These are phyloP conservation scores for Galaxea fascicularis DNA, from an alignment of 92 coral and sea anemone species.

Conservation along the genomic window DNA sequence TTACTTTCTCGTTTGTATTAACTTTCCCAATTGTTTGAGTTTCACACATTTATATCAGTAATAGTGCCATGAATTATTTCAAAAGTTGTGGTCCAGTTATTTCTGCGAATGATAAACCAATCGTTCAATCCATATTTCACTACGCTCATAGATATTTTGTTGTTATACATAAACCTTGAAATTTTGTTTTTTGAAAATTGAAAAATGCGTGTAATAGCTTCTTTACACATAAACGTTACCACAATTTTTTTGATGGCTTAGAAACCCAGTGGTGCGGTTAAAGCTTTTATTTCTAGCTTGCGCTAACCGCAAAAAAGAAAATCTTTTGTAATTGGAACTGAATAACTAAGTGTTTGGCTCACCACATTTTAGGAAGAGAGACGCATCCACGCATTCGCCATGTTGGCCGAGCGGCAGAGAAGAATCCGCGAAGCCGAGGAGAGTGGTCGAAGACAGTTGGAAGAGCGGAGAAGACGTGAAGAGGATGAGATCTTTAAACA, in stretches of 20 bases:
- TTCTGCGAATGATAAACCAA: conserved; percentile 10
- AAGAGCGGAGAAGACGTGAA: conserved; percentile 96
- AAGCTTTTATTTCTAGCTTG: background rate
- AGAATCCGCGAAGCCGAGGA: conserved; percentile 98
- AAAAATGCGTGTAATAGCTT: background rate
- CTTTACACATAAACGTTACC: background rate
- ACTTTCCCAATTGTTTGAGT: background rate
- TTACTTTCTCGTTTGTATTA: conserved; percentile 7
- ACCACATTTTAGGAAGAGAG: conserved; percentile 82
- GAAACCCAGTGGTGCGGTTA: background rate
- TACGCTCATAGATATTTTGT: background rate
- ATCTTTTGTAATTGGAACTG: background rate
- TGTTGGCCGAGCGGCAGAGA: conserved; percentile 97
- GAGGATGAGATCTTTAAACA: conserved; percentile 98
- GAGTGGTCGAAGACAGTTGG: conserved; percentile 96
- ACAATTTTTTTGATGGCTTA: background rate
- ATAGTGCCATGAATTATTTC: background rate
- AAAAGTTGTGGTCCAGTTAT: background rate
- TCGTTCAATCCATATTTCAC: background rate
- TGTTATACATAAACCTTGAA: background rate
- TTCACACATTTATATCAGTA: background rate
- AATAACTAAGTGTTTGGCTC: conserved; percentile 19
- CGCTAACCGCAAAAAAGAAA: conserved; percentile 7
- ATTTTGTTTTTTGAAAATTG: background rate
- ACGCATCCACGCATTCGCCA: conserved; percentile 96